Evolutionary conservation across 2,888 invertebrate species (phyloP).

Genomic region (Choreutis nemorana): DNA sequence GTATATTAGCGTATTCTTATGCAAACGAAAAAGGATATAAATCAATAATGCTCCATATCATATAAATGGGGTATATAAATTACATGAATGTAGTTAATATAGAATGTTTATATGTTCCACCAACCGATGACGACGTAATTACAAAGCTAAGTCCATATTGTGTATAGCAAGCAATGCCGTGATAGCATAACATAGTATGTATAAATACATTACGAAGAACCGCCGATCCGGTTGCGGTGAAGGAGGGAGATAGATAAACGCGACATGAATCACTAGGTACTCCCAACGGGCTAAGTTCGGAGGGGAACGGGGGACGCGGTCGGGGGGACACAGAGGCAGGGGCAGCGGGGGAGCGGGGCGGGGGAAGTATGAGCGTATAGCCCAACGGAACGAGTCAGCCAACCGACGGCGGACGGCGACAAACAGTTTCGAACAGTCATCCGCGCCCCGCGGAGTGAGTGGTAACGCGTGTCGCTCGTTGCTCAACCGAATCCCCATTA

Average conservation of each 20-base stretch:
- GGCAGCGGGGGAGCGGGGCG: constrained; percentile 14
- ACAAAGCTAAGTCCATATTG: constrained; percentile 32
- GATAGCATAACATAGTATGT: constrained; percentile 44
- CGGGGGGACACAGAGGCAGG: constrained; percentile 17
- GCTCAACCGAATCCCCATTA: constrained; percentile 21
- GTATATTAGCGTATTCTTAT: no score
- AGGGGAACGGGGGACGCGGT: constrained; percentile 18
- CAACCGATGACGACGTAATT: constrained; percentile 23
- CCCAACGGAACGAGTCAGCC: constrained; percentile 44
- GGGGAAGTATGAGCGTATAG: constrained; percentile 22
- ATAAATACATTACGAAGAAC: constrained; percentile 65
- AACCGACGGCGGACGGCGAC: constrained; percentile 45
- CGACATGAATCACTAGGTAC: constrained; percentile 64
- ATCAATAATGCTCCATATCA: no score
- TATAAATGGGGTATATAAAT: no score
- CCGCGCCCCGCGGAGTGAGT: constrained; percentile 36
- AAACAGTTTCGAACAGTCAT: constrained; percentile 45
- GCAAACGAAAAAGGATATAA: no score
- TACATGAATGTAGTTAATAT: no score
- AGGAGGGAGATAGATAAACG: constrained; percentile 66
- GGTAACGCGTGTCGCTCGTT: constrained; percentile 34
- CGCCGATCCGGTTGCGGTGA: constrained; percentile 64
- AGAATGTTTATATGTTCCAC: no score
- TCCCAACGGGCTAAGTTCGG: constrained; percentile 44
- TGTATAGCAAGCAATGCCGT: no score